Percentiles rank a stretch among this genome's conserved stretches.
Conservation (phyloP, 2,113 vertebrate genomes). For the Saccopteryx leptura region DNA sequence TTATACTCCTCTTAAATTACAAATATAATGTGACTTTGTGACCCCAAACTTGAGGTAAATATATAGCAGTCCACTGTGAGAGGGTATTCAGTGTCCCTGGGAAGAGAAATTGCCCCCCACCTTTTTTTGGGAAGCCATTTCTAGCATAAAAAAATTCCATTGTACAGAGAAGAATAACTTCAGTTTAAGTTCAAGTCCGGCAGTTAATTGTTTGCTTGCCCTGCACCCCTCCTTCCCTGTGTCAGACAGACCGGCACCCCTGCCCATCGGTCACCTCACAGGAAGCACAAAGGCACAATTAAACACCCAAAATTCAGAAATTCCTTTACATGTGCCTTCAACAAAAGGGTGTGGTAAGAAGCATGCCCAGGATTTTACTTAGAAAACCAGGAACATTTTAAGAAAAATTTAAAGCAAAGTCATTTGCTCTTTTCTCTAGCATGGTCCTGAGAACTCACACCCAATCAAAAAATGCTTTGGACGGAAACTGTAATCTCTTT, state of each 20-base stretch:
- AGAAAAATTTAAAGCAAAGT: background rate
- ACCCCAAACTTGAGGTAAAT: background rate
- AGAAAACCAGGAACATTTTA: constrained; percentile 21
- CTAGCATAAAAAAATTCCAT: constrained; percentile 13
- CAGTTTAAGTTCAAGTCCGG: background rate
- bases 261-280: background rate
- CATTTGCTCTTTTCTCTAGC: background rate
- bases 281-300: background rate
- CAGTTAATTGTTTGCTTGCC: background rate
- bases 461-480: background rate
- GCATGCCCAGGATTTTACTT: background rate
- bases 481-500: background rate
- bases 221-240: too few species aligned
- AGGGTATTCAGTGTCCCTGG: background rate
- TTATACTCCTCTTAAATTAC: background rate
- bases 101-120: background rate
- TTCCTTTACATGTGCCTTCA: background rate
- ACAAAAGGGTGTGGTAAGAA: background rate
- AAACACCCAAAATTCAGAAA: background rate
- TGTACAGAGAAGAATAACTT: background rate
- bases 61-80: background rate
- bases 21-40: background rate
- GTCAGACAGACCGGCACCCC: background rate
- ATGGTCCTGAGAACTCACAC: background rate
- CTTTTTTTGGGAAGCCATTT: background rate